Base-by-base conservation (phyloP, 2,113 vertebrate genomes). In the Smithornis capensis region DNA sequence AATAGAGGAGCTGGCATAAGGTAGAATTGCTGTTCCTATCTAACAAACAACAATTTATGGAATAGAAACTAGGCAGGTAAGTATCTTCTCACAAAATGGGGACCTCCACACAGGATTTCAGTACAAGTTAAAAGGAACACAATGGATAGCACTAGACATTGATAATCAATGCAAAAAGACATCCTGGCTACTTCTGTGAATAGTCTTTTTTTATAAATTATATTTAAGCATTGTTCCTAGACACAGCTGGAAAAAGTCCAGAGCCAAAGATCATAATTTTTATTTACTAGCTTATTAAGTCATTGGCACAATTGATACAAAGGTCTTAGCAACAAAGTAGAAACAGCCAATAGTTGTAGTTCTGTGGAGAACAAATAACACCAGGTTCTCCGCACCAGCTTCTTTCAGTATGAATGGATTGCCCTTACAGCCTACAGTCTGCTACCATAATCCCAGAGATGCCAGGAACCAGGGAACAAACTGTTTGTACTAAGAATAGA, bases 251-350 rank as follows among this genome's bases (percentile, higher is more conserved):
- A 49, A 79, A 55, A 73, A 75, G 10, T 68, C 62, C 44, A 18
- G 21, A 91, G 56, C 14, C 69, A 63, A 92, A 91, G 57, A 79
- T 31, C 69, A 76, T 1, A n/a, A 64, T 68, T 91, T 95, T 91
- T 94, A 95, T 91, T 71, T 87, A 84, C n/a, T n/a, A n/a, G n/a
- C n/a, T n/a, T n/a, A n/a, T 24, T 55, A 55, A 70, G 71, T 76
- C 38, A 79, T 49, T 49, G 57, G 65, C 65, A 71, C 12, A 74
- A 89, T 68, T 85, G 78, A 93, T 95, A 33, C 49, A 40, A 67
- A 82, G 24, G 31, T 87, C 65, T 71, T 52, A 28, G 27, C 52
- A 91, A 64, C 40, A 9, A 77, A 63, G 59, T 60, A 60, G 31
- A 47, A 92, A 83, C 35, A 82, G 25, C 21, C 19, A 60, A 73